Evolutionary conservation across 53 echinoderm and acorn worm species (phyloP).

Genomic region (Apostichopus leukothele): DNA sequence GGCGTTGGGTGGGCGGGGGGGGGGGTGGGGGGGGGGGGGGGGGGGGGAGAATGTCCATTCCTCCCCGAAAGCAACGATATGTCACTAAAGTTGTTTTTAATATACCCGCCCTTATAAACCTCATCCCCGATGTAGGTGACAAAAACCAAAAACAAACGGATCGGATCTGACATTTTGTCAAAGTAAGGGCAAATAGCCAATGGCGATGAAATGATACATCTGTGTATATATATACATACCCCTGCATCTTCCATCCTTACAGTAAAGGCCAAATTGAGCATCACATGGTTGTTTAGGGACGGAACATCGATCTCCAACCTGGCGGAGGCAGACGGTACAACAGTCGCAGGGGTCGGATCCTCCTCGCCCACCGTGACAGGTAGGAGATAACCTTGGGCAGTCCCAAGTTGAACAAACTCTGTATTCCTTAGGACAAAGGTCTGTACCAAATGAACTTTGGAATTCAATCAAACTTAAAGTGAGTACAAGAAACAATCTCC

Average conservation of each 20-base stretch:
- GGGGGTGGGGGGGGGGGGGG: too few relatives aligned
- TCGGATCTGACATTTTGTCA: too few relatives aligned
- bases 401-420: slow-evolving; percentile 67
- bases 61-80: too few relatives aligned
- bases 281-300: slow-evolving; percentile 79
- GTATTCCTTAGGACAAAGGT: slow-evolving; percentile 70
- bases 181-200: too few relatives aligned
- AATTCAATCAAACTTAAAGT: not conserved
- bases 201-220: too few relatives aligned
- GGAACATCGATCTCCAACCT: slow-evolving; percentile 79
- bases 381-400: slow-evolving; percentile 67
- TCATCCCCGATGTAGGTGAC: too few relatives aligned
- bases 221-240: slow-evolving; percentile 55
- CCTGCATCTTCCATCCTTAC: slow-evolving; percentile 74
- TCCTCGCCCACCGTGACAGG: slow-evolving; percentile 67
- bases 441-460: slow-evolving; percentile 23
- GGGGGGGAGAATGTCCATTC: too few relatives aligned
- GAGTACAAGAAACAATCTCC: not conserved
- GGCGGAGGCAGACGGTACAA: slow-evolving; percentile 83
- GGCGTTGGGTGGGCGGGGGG: too few relatives aligned
- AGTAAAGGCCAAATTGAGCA: slow-evolving; percentile 69
- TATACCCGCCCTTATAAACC: too few relatives aligned
- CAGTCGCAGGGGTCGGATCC: slow-evolving; percentile 76
- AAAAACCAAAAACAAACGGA: too few relatives aligned
- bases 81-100: too few relatives aligned